Evolutionary conservation across 2,888 invertebrate species (phyloP), one percentile per base, ranked within the genome.

Genomic region (Hemaris fuciformis): DNA sequence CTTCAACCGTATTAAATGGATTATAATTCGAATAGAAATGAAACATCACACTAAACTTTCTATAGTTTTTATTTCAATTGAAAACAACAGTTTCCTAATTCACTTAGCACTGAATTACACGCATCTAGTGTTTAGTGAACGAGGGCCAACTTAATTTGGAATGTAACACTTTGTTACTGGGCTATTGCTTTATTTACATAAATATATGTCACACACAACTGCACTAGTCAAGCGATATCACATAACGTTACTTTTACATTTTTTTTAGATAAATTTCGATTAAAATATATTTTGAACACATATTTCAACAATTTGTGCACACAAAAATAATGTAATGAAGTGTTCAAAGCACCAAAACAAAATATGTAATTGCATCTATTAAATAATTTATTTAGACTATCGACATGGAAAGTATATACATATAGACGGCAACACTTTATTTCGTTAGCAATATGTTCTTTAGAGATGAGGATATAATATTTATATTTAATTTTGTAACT

Each of bases 21-120:
- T 31, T 8, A 10, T 10, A 31, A 31, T 53, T n/a, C 15, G 13
- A 3, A 2, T 31, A 1, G 7, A 70, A 82, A 76, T 77, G 69
- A 83, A 83, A 81, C 62, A 74, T 64, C 42, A 62, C 57, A 62
- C 18, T 68, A 71, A 86, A 87, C 85, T 88, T 85, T 88, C 83
- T 88, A 89, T 88, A 86, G 63, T 80, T 84, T 87, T 89, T 88
- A 88, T 87, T 89, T 87, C 85, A 87, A 86, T 87, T 86, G 84
- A 88, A 85, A 88, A 90, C 88, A 89, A 89, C 88, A 88, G 81
- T 81, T 83, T 84, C 85, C 82, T 85, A 82, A 81, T 83, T 84
- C 87, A 87, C 86, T 80, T 80, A 69, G 75, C 72, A 78, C 78
- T 74, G 80, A 60, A 79, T 77, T 75, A 78, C 74, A 80, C 67